phyloP scores from a whole-genome alignment of 2,888 invertebrate species.

The Eilema caniola region DNA sequence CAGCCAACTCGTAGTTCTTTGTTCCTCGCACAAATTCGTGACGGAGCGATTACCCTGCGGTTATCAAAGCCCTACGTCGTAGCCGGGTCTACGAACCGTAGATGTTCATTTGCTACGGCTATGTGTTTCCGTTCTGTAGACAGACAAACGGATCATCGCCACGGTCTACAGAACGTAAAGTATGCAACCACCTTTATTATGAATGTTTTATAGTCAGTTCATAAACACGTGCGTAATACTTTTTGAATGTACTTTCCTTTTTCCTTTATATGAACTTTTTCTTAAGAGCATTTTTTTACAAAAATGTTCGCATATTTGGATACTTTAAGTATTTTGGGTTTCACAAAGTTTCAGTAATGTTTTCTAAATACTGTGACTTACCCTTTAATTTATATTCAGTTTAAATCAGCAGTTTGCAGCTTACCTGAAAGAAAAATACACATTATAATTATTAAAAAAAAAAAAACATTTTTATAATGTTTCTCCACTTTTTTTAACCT shows the following conservation, averaged over 20 bases:
- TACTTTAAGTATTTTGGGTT: not conserved
- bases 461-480: not conserved
- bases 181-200: not conserved
- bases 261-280: not conserved
- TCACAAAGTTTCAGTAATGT: not conserved
- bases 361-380: not conserved
- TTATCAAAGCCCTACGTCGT: not conserved
- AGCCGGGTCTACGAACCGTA: not conserved
- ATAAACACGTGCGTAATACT: not conserved
- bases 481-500: too few species aligned
- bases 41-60: not conserved
- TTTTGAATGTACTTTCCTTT: not conserved
- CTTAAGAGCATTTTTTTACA: not conserved
- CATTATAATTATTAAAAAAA: not conserved
- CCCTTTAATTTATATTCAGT: not conserved
- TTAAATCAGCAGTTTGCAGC: not conserved
- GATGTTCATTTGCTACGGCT: not conserved
- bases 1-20: not conserved
- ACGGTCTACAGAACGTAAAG: too few species aligned
- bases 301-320: not conserved
- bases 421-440: slow-evolving; percentile 3
- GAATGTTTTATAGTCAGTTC: not conserved
- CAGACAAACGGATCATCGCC: too few species aligned
- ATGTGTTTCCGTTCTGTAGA: not conserved
- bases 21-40: not conserved